Evolutionary conservation across 2,888 invertebrate genomes (phyloP), one percentile per base, ranked within the genome.

Genomic region (Ophonus ardosiacus): DNA sequence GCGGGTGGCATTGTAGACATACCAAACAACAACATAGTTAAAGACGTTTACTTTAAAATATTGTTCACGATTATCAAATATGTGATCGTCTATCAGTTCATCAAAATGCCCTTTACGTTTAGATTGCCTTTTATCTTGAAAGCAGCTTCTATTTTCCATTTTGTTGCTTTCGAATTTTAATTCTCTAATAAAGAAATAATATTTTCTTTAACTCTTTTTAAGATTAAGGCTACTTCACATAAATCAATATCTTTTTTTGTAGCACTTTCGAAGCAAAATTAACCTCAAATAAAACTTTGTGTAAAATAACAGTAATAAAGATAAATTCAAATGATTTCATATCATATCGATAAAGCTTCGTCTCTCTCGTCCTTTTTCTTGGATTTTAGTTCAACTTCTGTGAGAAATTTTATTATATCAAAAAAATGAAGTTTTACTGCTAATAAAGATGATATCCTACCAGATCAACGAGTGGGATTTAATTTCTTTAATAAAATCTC

Each of bases 81-180:
- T 86, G 83, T 85, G 68, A 63, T 86, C 85, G 84, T 86, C 59
- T 85, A 82, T 85, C 68, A 87, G 85, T 87, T 87, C 86, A 83
- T 86, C 85, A 80, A 87, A 87, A 86, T 87, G 76, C 86, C 88
- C 87, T 88, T 88, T 87, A 87, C 84, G 85, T 88, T 87, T 87
- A 85, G 87, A 86, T 87, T 86, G 88, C 84, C 86, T 86, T 71
- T 40, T 40, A 7, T 40, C 40, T 40, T 40, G 7, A 40, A 40
- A 40, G 7, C 40, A 40, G 7, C 40, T 40, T 40, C 6, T 40
- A 40, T 40, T 40, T 40, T 40, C 40, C 5, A 40, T 40, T 40
- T 40, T 40, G 5, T 40, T 40, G n/a, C n/a, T n/a, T 87, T 85
- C 65, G 10, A 17, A 65, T 31, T 31, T 65, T 18, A 65, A 24